Conservation (phyloP, 2,797 vertebrate genomes). For the Mastacembelus armatus region DNA sequence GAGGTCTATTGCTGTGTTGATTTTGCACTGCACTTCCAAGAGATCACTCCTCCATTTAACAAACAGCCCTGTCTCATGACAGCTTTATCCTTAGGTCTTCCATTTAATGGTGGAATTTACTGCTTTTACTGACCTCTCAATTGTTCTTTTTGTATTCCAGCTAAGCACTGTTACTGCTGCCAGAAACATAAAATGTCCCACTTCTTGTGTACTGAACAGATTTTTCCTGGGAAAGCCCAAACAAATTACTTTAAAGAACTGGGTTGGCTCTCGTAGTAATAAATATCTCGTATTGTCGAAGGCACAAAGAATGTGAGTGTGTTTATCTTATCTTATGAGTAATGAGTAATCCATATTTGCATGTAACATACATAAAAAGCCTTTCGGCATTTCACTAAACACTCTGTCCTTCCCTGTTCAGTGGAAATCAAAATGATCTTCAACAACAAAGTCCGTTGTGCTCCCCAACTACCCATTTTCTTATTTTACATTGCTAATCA, state of each 20-base stretch:
- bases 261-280: conserved; percentile 1
- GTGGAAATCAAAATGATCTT: conserved; percentile 41
- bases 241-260: conserved; percentile 13
- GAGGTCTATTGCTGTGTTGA: too few relatives aligned
- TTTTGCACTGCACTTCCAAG: not conserved
- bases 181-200: conserved; percentile 53
- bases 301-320: not conserved
- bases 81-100: conserved; percentile 20
- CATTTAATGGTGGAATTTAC: conserved; percentile 33
- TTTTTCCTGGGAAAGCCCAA: conserved; percentile 47
- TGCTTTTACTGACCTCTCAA: conserved; percentile 14
- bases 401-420: conserved; percentile 19
- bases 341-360: conserved; percentile 8
- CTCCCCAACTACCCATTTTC: conserved; percentile 33
- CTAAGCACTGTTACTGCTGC: conserved; percentile 9
- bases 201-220: conserved; percentile 41
- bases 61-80: conserved; percentile 16
- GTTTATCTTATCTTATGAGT: not conserved
- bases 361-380: not conserved
- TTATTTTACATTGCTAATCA: conserved; percentile 21
- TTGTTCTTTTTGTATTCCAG: conserved; percentile 47
- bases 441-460: conserved; percentile 45
- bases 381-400: conserved; percentile 17
- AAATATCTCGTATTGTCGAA: not conserved
- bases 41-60: conserved; percentile 15